A percentile compares a stretch with the other conserved stretches of the same genome.
phyloP scores from a whole-genome alignment of 1,140 invertebrate genomes.

The Uloborus diversus region DNA sequence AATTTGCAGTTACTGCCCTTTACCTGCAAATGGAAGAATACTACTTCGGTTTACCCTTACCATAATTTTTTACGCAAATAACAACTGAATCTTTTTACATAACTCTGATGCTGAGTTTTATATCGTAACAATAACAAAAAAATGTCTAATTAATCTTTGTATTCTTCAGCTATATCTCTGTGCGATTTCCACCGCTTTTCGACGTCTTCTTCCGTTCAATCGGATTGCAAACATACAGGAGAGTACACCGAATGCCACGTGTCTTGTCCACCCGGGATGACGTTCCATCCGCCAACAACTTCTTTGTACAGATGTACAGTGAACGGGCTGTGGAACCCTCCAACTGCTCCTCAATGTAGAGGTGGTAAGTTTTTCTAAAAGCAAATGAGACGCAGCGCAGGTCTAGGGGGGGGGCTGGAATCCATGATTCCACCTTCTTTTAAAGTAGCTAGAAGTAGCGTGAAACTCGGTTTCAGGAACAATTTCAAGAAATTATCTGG shows the following conservation, averaged over 20 bases:
- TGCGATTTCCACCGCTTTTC: constrained; percentile 42
- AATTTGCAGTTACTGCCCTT: neutral
- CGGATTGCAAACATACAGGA: constrained; percentile 22
- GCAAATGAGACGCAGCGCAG: too few species aligned
- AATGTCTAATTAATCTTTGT: neutral
- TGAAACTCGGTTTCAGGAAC: neutral
- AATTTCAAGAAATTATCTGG: neutral
- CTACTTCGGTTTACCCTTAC: neutral
- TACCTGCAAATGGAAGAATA: neutral
- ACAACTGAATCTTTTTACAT: neutral
- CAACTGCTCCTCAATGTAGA: constrained; percentile 77
- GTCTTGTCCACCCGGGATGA: constrained; percentile 36
- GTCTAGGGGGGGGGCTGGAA: too few species aligned
- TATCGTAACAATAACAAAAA: neutral
- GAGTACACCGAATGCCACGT: constrained; percentile 45
- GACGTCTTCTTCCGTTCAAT: neutral
- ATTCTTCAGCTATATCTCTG: constrained; percentile 36
- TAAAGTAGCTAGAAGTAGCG: neutral
- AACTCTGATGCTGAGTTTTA: too few species aligned
- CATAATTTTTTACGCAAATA: too few species aligned
- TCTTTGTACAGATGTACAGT: constrained; percentile 36
- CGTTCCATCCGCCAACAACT: constrained; percentile 29
- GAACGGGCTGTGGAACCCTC: constrained; percentile 71
- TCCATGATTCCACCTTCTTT: neutral
- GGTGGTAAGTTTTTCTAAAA: constrained; percentile 72